Conservation (phyloP, 2,888 invertebrate species). For the Azorinus chamasolen region DNA sequence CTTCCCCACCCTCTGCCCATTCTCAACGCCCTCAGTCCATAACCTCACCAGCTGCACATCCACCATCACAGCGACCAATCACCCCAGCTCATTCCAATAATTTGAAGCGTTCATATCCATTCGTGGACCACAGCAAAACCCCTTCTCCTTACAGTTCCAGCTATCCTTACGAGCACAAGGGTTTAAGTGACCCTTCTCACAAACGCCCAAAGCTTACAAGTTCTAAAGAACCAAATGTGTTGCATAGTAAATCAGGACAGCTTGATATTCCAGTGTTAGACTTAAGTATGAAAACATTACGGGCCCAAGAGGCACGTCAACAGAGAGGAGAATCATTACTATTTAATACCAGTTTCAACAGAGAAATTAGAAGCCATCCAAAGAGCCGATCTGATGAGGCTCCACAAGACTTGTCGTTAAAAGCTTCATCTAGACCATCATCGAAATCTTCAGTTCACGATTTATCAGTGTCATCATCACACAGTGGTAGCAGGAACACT, state of each 20-base stretch:
- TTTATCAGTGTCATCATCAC: conserved; percentile 12
- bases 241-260: conserved; percentile 11
- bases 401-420: conserved; percentile 61
- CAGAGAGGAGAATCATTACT: conserved; percentile 58
- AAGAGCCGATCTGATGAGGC: conserved; percentile 36
- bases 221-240: conserved; percentile 27
- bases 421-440: conserved; percentile 20
- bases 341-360: conserved; percentile 60
- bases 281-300: conserved; percentile 78
- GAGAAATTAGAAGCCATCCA: conserved; percentile 18
- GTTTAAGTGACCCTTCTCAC: conserved; percentile 40
- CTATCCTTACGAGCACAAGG: not conserved
- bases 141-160: not conserved
- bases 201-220: conserved; percentile 61
- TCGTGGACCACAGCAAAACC: conserved; percentile 21
- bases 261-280: conserved; percentile 63
- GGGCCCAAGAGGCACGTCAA: conserved; percentile 60
- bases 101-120: conserved; percentile 49
- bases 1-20: conserved; percentile 34
- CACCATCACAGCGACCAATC: conserved; percentile 45
- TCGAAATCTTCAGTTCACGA: conserved; percentile 1
- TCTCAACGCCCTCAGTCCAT: conserved; percentile 31
- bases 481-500: conserved; percentile 35
- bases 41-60: conserved; percentile 20
- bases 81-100: conserved; percentile 67